A percentile compares a stretch with the other conserved stretches of the same genome.
These are phyloP conservation scores for Electrona antarctica DNA, from an alignment of 2,113 vertebrate genomes.

Conservation along the genomic window DNA sequence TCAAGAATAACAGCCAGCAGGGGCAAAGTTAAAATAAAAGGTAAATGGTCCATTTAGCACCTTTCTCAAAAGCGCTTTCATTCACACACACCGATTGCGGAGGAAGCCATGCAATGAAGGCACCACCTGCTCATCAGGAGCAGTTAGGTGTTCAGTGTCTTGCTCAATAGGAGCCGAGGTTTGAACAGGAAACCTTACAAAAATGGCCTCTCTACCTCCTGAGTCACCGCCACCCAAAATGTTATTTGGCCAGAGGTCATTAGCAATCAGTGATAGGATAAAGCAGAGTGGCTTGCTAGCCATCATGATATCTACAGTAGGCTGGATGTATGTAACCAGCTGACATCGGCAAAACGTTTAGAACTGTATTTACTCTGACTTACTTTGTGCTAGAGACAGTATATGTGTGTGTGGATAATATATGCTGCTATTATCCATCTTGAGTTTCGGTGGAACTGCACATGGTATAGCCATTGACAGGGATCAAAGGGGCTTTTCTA, in stretches of 20 bases:
- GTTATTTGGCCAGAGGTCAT: slow-evolving; percentile 14
- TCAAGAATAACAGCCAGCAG: slow-evolving; percentile 67
- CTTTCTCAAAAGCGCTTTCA: too few species aligned
- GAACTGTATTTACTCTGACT: slow-evolving; percentile 63
- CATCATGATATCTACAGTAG: slow-evolving; percentile 2
- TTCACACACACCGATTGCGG: too few species aligned
- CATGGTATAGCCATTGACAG: slow-evolving; percentile 50
- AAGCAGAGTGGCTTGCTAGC: slow-evolving; percentile 45
- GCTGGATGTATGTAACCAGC: slow-evolving; percentile 60
- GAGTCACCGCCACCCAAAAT: neutral
- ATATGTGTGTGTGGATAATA: too few species aligned
- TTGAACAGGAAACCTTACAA: neutral
- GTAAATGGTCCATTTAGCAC: neutral
- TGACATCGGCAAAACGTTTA: slow-evolving; percentile 76
- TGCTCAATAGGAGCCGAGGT: neutral
- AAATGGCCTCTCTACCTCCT: neutral
- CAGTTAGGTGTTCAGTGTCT: too few species aligned
- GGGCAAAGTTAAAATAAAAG: slow-evolving; percentile 13
- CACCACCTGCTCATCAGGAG: neutral
- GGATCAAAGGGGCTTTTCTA: slow-evolving; percentile 38
- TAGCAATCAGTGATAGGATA: slow-evolving; percentile 60
- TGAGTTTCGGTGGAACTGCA: slow-evolving; percentile 34
- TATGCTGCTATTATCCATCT: slow-evolving; percentile 52
- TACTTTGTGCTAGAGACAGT: slow-evolving; percentile 48
- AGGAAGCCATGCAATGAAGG: too few species aligned